phyloP scores from a whole-genome alignment of 2,797 vertebrate species.

The Sebastes variabilis region DNA sequence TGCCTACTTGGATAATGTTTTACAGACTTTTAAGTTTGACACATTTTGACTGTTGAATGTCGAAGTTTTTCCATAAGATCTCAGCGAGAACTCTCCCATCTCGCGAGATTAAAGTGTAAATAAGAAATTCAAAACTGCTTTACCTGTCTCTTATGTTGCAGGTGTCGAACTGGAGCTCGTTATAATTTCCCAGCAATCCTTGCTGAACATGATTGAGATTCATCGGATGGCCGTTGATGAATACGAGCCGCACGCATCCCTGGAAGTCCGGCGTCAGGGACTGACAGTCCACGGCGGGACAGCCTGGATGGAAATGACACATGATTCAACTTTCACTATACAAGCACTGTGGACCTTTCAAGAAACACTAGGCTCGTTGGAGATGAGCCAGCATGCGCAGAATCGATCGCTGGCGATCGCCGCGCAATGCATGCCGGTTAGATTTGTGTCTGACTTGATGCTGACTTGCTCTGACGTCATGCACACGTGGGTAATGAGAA shows the following conservation, averaged over 20 bases:
- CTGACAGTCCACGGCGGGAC: conserved; percentile 88
- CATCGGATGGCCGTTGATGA: conserved; percentile 92
- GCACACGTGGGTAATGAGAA: too few relatives aligned
- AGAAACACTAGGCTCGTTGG: too few relatives aligned
- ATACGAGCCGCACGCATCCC: conserved; percentile 95
- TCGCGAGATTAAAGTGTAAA: conserved; percentile 1
- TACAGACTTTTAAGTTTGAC: conserved; percentile 8
- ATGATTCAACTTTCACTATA: background rate
- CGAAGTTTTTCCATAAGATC: background rate
- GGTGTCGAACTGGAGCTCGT: conserved; percentile 93
- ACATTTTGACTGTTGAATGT: background rate
- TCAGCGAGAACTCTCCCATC: background rate
- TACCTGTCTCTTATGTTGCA: conserved; percentile 99
- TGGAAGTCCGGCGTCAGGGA: conserved; percentile 89
- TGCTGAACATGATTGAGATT: conserved; percentile 92
- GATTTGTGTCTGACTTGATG: too few relatives aligned
- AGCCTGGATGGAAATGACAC: conserved; percentile 81
- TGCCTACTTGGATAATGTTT: conserved; percentile 41
- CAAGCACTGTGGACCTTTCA: background rate
- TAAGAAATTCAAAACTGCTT: background rate
- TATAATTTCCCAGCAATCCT: conserved; percentile 92
- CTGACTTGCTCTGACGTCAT: too few relatives aligned
- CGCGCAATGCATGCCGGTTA: too few relatives aligned
- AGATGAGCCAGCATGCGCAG: too few relatives aligned
- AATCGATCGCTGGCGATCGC: too few relatives aligned